Evolutionary conservation across 2,797 vertebrate species (phyloP), one percentile per base, ranked within the genome.

Genomic region (Otolemur crassicaudatus): DNA sequence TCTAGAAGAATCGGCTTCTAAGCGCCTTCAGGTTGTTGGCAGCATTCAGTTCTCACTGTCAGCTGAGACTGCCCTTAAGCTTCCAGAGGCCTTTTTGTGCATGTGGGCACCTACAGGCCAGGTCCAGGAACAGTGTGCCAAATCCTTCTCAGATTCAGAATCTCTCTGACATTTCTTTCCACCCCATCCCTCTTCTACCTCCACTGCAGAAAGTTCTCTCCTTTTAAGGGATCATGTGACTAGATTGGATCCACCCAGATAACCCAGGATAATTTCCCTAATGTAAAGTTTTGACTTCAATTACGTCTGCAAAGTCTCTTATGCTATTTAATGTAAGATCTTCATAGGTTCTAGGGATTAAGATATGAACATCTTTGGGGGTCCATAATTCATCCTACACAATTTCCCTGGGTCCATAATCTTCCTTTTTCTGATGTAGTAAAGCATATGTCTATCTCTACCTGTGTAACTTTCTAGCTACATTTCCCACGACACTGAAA

Each of bases 251-350:
- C 61, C 49, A 49, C 40, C 19, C 23, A 79, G 5, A 73, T 46
- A 46, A 86, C 70, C 13, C 2, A 43, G 23, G n/a, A 37, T 87
- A 86, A 61, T 75, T 40, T 67, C 29, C 13, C 43, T 53, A 43
- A 53, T 89, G 94, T 58, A 94, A 83, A 27, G 4, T 72, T 97
- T 77, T 70, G 87, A 70, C 31, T 29, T 84, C 73, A 22, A 29
- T 69, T 63, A 13, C 25, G 46, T 61, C 29, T 31, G 16, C 31
- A 46, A 84, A 92, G 16, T 85, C 19, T 9, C 27, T 20, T 85
- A 76, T 85, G 40, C 49, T 69, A 20, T 37, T 4, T 25, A 90
- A 27, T 43, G 60, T 2, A 58, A n/a, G 2, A 8, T 60, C n/a
- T 25, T 89, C 46, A 25, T 11, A 43, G 25, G 11, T 34, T 88